Percentiles rank a stretch among this genome's conserved stretches.
Conservation (phyloP, 2,797 vertebrate species). For the Phrynocephalus forsythii region DNA sequence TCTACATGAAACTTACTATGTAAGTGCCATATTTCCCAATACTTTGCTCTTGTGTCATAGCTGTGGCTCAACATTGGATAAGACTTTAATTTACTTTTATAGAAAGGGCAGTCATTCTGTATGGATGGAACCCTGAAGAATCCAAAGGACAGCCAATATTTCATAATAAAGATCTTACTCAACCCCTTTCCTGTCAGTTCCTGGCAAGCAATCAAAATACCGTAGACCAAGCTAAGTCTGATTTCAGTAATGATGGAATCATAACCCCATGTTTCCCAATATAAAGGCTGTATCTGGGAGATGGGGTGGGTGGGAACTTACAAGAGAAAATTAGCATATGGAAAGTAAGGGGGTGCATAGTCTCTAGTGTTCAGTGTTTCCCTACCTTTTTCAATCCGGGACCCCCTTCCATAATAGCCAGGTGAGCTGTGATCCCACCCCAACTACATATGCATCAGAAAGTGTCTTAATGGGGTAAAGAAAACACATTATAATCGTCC, state of each 20-base stretch:
- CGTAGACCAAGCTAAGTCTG: neutral
- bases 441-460: too few species aligned
- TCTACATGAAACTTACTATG: neutral
- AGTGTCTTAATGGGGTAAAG: too few species aligned
- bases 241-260: neutral
- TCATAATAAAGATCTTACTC: slow-evolving; percentile 27
- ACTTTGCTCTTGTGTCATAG: too few species aligned
- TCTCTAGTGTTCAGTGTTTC: neutral
- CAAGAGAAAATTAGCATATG: too few species aligned
- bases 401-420: too few species aligned
- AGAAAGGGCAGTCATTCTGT: slow-evolving; percentile 9
- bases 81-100: slow-evolving; percentile 11
- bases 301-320: too few species aligned
- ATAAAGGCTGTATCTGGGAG: neutral
- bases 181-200: neutral
- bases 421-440: too few species aligned
- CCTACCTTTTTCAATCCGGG: too few species aligned
- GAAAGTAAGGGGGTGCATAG: neutral
- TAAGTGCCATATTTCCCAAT: neutral
- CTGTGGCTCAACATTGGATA: neutral
- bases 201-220: neutral
- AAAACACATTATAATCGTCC: too few species aligned
- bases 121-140: neutral
- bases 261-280: neutral
- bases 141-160: neutral